Percentiles rank a stretch among this genome's conserved stretches.
Evolutionary conservation across 2,113 vertebrate genomes (phyloP).

Genomic region (Castor canadensis): DNA sequence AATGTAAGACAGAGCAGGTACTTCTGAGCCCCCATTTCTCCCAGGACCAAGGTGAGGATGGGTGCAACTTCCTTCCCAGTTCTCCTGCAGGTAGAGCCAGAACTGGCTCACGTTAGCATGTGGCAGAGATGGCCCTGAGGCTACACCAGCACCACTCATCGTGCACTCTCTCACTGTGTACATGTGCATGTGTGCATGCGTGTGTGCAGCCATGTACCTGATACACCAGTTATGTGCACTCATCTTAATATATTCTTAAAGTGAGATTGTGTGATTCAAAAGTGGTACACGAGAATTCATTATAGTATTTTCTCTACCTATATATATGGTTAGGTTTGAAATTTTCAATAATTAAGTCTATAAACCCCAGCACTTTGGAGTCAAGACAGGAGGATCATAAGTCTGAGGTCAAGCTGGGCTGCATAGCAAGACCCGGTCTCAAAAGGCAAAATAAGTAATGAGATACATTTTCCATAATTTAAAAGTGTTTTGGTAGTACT

Average conservation of each 20-base stretch:
- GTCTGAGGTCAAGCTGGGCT: too few species aligned
- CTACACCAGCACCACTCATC: too few species aligned
- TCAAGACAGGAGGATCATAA: too few species aligned
- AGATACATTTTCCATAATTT: too few species aligned
- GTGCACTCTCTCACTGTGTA: too few species aligned
- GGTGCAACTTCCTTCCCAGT: neutral
- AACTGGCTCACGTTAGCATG: neutral
- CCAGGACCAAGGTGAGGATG: neutral
- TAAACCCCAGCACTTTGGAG: too few species aligned
- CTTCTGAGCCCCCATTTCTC: neutral
- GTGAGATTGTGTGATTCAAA: neutral
- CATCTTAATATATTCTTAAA: neutral
- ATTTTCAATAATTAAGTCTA: neutral
- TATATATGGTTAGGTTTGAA: neutral
- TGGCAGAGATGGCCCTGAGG: neutral
- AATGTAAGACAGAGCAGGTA: neutral
- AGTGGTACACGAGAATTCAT: neutral
- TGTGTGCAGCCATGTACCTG: neutral
- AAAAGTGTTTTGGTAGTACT: too few species aligned
- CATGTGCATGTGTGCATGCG: neutral
- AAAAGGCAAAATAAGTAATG: too few species aligned
- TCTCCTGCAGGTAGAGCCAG: neutral
- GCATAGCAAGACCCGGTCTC: too few species aligned
- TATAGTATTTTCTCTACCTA: neutral
- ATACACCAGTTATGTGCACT: neutral